Conservation (phyloP, 2,888 invertebrate species). For the Vandiemenella viatica region DNA sequence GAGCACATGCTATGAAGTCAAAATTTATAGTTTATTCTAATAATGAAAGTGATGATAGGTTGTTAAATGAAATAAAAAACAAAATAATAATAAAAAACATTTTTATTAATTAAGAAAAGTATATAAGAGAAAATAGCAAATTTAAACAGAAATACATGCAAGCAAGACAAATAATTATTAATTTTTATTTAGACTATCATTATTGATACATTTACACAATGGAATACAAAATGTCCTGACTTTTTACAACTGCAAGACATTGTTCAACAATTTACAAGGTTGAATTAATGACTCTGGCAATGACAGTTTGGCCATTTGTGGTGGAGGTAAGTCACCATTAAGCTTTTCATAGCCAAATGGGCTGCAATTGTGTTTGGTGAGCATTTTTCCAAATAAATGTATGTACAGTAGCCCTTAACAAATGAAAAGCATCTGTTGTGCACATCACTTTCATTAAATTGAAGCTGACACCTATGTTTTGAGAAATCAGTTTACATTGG, state of each 20-base stretch:
- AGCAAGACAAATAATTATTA: not conserved
- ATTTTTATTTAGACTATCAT: not conserved
- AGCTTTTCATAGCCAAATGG: conserved; percentile 10
- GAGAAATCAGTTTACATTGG: not conserved
- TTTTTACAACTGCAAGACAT: conserved; percentile 14
- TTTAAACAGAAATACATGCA: not conserved
- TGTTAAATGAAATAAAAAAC: conserved; percentile 1
- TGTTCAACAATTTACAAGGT: conserved; percentile 14
- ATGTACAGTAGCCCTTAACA: conserved; percentile 15
- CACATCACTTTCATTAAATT: conserved; percentile 12
- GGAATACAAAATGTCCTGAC: not conserved
- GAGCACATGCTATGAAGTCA: not conserved
- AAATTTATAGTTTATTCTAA: not conserved
- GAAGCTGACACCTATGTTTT: too few relatives aligned
- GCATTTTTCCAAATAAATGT: conserved; percentile 3
- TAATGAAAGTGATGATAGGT: conserved; percentile 1
- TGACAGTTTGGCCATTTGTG: conserved; percentile 13
- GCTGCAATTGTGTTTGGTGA: conserved; percentile 13
- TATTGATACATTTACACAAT: not conserved
- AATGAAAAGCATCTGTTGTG: conserved; percentile 16
- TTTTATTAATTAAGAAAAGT: not conserved
- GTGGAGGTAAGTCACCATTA: conserved; percentile 6
- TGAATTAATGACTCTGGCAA: conserved; percentile 7
- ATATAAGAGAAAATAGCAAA: not conserved
- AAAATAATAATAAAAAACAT: not conserved